A percentile compares a stretch with the other conserved stretches of the same genome.
Conservation (phyloP, 2,888 invertebrate genomes). For the Dynastes hyllus region DNA sequence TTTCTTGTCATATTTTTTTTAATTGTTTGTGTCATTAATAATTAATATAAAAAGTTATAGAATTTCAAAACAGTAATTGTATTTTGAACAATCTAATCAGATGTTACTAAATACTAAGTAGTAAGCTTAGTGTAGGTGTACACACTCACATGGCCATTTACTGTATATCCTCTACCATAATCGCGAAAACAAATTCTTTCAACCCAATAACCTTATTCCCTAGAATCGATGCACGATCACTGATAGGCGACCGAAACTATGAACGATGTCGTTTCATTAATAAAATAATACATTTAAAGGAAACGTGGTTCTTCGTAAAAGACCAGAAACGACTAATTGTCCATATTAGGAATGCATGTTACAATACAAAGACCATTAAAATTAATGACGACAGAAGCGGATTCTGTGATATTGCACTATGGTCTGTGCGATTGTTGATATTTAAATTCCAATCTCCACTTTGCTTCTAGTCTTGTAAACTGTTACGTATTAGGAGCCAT, state of each 20-base stretch:
- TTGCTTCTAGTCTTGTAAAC: conserved; percentile 7
- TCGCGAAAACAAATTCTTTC: conserved; percentile 32
- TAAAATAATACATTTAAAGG: conserved; percentile 44
- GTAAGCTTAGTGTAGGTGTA: too few relatives aligned
- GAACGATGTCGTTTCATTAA: conserved; percentile 32
- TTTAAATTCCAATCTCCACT: conserved; percentile 14
- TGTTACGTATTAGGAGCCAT: background rate
- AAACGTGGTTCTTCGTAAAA: conserved; percentile 32
- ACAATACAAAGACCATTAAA: conserved; percentile 34
- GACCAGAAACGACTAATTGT: conserved; percentile 9
- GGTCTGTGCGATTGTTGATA: conserved; percentile 18
- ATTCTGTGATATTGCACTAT: conserved; percentile 8
- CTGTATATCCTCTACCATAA: background rate
- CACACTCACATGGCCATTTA: background rate
- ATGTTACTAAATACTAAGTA: too few relatives aligned
- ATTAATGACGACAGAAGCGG: conserved; percentile 30
- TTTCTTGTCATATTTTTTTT: too few relatives aligned
- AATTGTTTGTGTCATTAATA: too few relatives aligned
- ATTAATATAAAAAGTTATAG: too few relatives aligned
- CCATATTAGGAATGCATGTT: conserved; percentile 29
- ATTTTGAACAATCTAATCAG: too few relatives aligned
- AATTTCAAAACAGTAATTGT: too few relatives aligned
- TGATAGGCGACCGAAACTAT: conserved; percentile 30
- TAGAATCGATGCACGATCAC: conserved; percentile 37
- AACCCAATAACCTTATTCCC: conserved; percentile 40